These are phyloP conservation scores for Stenopsyche tienmushanensis DNA, from an alignment of 1,140 invertebrate species.

Conservation along the genomic window DNA sequence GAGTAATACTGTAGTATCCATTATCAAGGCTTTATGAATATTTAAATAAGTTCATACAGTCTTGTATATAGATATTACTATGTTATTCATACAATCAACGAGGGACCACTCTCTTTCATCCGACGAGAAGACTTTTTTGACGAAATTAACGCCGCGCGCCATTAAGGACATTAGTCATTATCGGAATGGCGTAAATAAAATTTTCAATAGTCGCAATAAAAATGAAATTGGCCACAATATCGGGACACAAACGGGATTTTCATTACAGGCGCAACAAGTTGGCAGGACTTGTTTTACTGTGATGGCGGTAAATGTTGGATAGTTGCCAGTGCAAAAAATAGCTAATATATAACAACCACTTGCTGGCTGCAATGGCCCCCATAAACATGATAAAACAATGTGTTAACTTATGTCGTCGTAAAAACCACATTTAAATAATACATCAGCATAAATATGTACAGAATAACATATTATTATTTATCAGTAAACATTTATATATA, in stretches of 20 bases:
- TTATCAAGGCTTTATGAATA: conserved; percentile 43
- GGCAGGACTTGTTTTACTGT: conserved; percentile 17
- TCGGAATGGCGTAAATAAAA: too few species aligned
- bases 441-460: too few species aligned
- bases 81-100: conserved; percentile 26
- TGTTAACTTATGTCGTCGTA: not conserved
- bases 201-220: too few species aligned
- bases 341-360: not conserved
- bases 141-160: not conserved
- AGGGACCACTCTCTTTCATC: conserved; percentile 4
- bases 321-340: conserved; percentile 12
- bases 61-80: conserved; percentile 43
- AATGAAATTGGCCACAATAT: too few species aligned
- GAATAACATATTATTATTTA: too few species aligned
- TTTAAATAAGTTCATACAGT: conserved; percentile 40
- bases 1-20: conserved; percentile 39
- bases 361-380: not conserved
- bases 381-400: not conserved
- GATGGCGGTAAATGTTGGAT: conserved; percentile 8
- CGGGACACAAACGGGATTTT: conserved; percentile 17
- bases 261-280: conserved; percentile 37
- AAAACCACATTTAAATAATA: not conserved
- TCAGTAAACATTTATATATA: too few species aligned
- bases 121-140: too few species aligned
- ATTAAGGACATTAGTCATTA: not conserved